These are phyloP conservation scores for Entomyzon cyanotis DNA, from an alignment of 2,113 vertebrate genomes.

Conservation along the genomic window DNA sequence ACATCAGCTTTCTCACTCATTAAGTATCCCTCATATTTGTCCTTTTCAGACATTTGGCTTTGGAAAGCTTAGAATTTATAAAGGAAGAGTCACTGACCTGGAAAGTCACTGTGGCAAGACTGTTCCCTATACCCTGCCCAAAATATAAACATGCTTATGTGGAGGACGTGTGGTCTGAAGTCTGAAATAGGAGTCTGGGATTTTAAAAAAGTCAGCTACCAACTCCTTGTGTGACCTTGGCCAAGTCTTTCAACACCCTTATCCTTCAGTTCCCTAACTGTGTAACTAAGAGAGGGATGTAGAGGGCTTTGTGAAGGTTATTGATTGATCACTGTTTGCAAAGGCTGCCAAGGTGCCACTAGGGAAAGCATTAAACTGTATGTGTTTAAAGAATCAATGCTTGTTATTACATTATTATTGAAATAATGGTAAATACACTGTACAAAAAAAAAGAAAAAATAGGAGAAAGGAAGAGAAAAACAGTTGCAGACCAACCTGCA, in stretches of 20 bases:
- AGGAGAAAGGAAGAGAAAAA: not conserved
- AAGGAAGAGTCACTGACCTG: conserved; percentile 50
- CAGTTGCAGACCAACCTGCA: not conserved
- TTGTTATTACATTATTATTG: not conserved
- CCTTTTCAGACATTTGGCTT: conserved; percentile 47
- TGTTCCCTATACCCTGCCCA: conserved; percentile 22
- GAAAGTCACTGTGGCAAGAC: conserved; percentile 55
- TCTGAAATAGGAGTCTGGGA: not conserved
- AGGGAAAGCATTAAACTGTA: not conserved
- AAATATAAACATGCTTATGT: conserved; percentile 35
- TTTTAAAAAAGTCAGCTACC: not conserved
- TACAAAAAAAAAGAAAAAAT: not conserved
- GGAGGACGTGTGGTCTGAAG: not conserved
- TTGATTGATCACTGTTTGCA: conserved; percentile 16
- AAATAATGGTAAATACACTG: not conserved
- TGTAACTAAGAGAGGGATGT: not conserved
- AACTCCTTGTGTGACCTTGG: not conserved
- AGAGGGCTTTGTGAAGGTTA: conserved; percentile 1
- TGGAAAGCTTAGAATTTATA: conserved; percentile 25
- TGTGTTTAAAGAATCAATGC: not conserved
- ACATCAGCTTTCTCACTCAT: conserved; percentile 37
- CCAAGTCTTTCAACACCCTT: not conserved
- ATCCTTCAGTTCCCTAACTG: not conserved
- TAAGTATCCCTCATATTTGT: conserved; percentile 25
- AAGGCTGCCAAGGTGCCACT: not conserved